Evolutionary conservation across 2,888 invertebrate genomes (phyloP).

Genomic region (Psylliodes chrysocephalus): DNA sequence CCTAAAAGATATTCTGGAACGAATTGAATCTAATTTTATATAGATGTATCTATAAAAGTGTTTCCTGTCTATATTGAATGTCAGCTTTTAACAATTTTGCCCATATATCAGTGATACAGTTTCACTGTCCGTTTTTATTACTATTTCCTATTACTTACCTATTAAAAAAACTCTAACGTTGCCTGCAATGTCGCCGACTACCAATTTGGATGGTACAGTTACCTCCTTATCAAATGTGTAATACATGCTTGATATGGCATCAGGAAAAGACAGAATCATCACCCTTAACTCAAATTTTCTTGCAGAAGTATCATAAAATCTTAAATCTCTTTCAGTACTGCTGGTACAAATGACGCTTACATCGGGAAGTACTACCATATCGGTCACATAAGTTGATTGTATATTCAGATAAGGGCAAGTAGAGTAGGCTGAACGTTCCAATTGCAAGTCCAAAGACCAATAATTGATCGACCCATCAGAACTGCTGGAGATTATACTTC

Average conservation of each 20-base stretch:
- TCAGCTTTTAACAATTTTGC: too few relatives aligned
- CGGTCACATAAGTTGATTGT: constrained; percentile 78
- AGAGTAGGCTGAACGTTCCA: constrained; percentile 72
- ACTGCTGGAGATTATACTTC: constrained; percentile 79
- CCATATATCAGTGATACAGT: too few relatives aligned
- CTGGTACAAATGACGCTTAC: constrained; percentile 81
- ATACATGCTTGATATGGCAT: constrained; percentile 68
- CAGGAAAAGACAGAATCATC: constrained; percentile 74
- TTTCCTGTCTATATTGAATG: too few relatives aligned
- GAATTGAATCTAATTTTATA: too few relatives aligned
- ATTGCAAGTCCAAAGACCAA: constrained; percentile 79
- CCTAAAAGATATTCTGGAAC: too few relatives aligned
- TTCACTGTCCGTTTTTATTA: too few relatives aligned
- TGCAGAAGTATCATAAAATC: constrained; percentile 81
- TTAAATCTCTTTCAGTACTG: constrained; percentile 79
- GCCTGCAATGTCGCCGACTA: constrained; percentile 81
- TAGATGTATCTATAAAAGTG: too few relatives aligned
- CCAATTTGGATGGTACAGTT: constrained; percentile 71
- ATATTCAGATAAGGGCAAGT: constrained; percentile 70
- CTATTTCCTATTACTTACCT: constrained; percentile 5
- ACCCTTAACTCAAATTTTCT: constrained; percentile 78
- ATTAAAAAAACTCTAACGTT: constrained; percentile 74
- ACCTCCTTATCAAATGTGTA: constrained; percentile 71
- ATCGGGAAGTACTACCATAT: constrained; percentile 79
- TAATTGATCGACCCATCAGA: constrained; percentile 82